phyloP scores from a whole-genome alignment of 2,113 vertebrate species.

The Entosphenus tridentatus region DNA sequence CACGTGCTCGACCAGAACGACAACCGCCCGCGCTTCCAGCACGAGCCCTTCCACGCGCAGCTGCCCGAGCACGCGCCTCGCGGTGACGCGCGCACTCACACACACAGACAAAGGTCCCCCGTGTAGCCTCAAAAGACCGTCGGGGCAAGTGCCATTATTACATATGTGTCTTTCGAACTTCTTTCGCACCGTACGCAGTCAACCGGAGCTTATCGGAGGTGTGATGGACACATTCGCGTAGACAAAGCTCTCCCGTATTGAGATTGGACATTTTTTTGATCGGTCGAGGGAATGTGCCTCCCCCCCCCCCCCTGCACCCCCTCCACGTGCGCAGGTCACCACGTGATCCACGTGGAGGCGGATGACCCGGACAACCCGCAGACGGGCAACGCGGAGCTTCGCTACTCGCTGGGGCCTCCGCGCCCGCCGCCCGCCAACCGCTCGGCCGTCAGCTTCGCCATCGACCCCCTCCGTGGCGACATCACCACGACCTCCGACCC shows the following conservation, averaged over 20 bases:
- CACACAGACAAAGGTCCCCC: too few relatives aligned
- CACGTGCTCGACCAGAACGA: slow-evolving; percentile 5
- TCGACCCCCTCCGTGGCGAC: not conserved
- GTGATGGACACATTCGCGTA: too few relatives aligned
- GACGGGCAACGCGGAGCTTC: not conserved
- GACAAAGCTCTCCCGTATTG: too few relatives aligned
- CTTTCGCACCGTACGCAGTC: too few relatives aligned
- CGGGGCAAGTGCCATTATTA: too few relatives aligned
- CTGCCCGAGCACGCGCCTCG: not conserved
- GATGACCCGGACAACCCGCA: not conserved
- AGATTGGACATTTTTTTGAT: too few relatives aligned
- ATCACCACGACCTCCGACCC: not conserved
- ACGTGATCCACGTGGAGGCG: not conserved
- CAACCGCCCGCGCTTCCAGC: slow-evolving; percentile 3
- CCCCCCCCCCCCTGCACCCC: too few relatives aligned
- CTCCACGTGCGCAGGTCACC: not conserved
- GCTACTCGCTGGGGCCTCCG: not conserved
- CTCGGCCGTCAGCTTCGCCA: not conserved
- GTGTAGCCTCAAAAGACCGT: too few relatives aligned
- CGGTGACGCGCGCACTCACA: too few relatives aligned
- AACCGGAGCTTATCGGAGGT: too few relatives aligned
- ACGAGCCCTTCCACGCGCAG: not conserved
- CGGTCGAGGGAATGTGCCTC: too few relatives aligned
- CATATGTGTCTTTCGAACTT: too few relatives aligned
- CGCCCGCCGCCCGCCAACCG: not conserved